These are phyloP conservation scores for Sebastiscus tertius DNA, from an alignment of 2,797 vertebrate genomes.

Conservation along the genomic window DNA sequence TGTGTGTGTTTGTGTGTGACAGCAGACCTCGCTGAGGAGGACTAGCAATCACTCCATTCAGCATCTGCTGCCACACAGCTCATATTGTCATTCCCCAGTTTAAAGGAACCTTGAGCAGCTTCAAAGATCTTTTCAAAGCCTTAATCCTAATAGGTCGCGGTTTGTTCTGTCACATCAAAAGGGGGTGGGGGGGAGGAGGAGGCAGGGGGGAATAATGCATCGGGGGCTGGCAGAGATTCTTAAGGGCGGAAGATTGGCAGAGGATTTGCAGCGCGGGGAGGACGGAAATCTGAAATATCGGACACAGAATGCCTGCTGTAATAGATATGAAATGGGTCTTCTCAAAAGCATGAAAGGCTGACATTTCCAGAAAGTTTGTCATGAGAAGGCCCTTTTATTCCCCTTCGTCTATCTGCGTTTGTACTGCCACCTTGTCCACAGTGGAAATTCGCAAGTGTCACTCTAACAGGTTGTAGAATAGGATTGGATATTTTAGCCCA, in stretches of 20 bases:
- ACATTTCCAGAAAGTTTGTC: slow-evolving; percentile 90
- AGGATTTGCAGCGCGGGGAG: slow-evolving; percentile 86
- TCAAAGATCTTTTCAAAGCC: slow-evolving; percentile 92
- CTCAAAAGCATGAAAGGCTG: slow-evolving; percentile 88
- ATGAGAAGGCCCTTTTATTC: slow-evolving; percentile 87
- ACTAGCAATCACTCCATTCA: slow-evolving; percentile 87
- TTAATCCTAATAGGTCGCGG: slow-evolving; percentile 91
- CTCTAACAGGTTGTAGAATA: slow-evolving; percentile 80
- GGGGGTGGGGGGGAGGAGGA: slow-evolving; percentile 64
- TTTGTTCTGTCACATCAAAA: slow-evolving; percentile 92
- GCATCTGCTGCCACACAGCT: slow-evolving; percentile 86
- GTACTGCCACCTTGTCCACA: slow-evolving; percentile 86
- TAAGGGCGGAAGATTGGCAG: slow-evolving; percentile 89
- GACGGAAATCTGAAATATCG: slow-evolving; percentile 88
- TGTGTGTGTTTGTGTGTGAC: slow-evolving; percentile 66
- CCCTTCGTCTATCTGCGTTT: slow-evolving; percentile 83
- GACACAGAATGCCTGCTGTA: slow-evolving; percentile 88
- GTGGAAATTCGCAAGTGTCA: slow-evolving; percentile 87
- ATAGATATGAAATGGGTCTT: slow-evolving; percentile 91
- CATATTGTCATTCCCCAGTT: slow-evolving; percentile 89
- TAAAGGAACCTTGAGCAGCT: slow-evolving; percentile 89
- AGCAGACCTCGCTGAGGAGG: slow-evolving; percentile 82
- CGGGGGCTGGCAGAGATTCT: slow-evolving; percentile 85
- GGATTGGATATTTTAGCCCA: slow-evolving; percentile 78
- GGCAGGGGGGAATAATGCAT: slow-evolving; percentile 82